Evolutionary conservation across 2,113 vertebrate genomes (phyloP), one percentile per base, ranked within the genome.

Genomic region (Pseudolaguvia tuberculata): DNA sequence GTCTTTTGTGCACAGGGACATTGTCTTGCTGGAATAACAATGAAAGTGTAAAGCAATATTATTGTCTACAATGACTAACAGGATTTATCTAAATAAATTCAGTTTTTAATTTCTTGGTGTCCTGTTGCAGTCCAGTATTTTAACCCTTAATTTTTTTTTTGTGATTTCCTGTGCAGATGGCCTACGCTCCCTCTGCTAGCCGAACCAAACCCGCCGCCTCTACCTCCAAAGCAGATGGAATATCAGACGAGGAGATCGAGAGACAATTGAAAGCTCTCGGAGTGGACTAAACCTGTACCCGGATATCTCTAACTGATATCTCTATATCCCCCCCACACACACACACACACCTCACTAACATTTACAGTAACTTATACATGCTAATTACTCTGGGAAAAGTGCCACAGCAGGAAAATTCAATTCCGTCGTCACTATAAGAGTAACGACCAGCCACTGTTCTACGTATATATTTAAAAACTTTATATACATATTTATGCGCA

Each of bases 181-280:
- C 91, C 80, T 91, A 91, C 77, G 94, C 92, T 58, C 94, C 94
- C 0, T 92, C 93, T 27, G 88, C 93, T 76, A 88, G 89, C 67
- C 84, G 88, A 85, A 90, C 89, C 66, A 85, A 93, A 53, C 93
- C 94, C 0, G 88, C 89, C 51, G 90, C 93, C 42, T 90, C 94
- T 3, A 85, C 92, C 53, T 89, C 93, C 48, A 92, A 90, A 79
- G 72, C 86, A 63, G 20, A 87, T 74, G 91, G 90, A n/a, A 93
- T 95, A 63, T 94, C 94, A 0, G 94, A 95, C 74, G 94, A 94
- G 81, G 94, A 95, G 82, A 95, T 95, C 50, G 94, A 95, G 84
- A 86, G 93, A 70, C 93, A 95, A 76, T 92, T 95, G 55, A 93
- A 91, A 83, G 93, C 93, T 35, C 78, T 95, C 70, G 94, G 92